phyloP scores from a whole-genome alignment of 2,888 invertebrate species.

The Rotaria sp. region DNA sequence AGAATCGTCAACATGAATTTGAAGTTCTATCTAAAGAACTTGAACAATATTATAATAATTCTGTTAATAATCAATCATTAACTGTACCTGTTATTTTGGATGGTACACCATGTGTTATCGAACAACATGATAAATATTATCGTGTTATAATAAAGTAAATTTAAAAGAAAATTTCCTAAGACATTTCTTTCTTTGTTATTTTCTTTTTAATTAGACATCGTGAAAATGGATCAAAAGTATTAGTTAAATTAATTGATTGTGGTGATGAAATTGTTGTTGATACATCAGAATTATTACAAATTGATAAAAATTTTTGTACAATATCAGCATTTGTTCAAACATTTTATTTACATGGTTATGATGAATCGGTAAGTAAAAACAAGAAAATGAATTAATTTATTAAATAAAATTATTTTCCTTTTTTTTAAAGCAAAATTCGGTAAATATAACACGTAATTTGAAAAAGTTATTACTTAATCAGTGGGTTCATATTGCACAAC shows the following conservation, averaged over 20 bases:
- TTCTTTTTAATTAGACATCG: background rate
- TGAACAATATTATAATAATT: background rate
- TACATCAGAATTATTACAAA: background rate
- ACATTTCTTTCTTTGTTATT: no score
- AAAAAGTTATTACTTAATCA: background rate
- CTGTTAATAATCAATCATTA: background rate
- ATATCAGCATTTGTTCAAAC: background rate
- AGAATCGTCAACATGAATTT: background rate
- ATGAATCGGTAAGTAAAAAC: background rate
- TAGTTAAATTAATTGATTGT: background rate
- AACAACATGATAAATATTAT: background rate
- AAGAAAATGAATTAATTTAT: background rate
- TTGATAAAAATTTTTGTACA: background rate
- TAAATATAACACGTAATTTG: background rate
- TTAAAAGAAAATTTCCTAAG: background rate
- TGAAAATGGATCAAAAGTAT: background rate
- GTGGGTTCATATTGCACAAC: background rate
- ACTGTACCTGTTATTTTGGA: background rate
- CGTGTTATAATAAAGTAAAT: background rate
- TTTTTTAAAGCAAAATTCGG: background rate
- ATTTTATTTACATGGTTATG: background rate
- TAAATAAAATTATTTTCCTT: background rate
- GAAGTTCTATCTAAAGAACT: background rate
- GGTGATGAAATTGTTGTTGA: conserved; percentile 3
- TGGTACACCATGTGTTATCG: background rate